Evolutionary conservation across 2,797 vertebrate genomes (phyloP).

Genomic region (Chaetodon trifasciatus): DNA sequence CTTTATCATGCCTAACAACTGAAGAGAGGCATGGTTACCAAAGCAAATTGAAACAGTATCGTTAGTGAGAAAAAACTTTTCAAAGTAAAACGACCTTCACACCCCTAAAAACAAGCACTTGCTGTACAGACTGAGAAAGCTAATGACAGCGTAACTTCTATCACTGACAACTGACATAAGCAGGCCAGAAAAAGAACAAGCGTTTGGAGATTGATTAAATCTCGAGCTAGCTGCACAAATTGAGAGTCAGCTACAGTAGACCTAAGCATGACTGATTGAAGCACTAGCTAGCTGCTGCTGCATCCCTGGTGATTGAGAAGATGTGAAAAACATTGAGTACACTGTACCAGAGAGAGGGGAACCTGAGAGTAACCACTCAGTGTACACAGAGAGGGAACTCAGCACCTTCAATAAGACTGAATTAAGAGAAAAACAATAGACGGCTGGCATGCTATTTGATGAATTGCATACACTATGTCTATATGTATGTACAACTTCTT

Average conservation of each 20-base stretch:
- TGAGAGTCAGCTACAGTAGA: conserved; percentile 29
- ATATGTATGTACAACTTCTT: neutral
- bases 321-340: conserved; percentile 16
- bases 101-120: neutral
- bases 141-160: conserved; percentile 1
- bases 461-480: neutral
- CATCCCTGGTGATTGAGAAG: conserved; percentile 10
- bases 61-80: conserved; percentile 29
- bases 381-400: neutral
- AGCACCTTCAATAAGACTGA: conserved; percentile 1
- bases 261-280: conserved; percentile 45
- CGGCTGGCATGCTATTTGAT: neutral
- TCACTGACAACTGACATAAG: conserved; percentile 10
- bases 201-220: conserved; percentile 27
- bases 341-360: neutral
- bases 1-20: conserved; percentile 10
- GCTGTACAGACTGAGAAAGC: neutral
- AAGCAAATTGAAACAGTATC: conserved; percentile 10
- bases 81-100: conserved; percentile 24
- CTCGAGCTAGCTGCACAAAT: conserved; percentile 47
- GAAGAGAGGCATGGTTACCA: neutral
- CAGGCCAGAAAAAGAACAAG: neutral
- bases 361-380: neutral
- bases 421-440: neutral
- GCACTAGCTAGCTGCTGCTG: neutral